These are phyloP conservation scores for Tangara arthus DNA, from an alignment of 2,797 vertebrate genomes.

Conservation along the genomic window DNA sequence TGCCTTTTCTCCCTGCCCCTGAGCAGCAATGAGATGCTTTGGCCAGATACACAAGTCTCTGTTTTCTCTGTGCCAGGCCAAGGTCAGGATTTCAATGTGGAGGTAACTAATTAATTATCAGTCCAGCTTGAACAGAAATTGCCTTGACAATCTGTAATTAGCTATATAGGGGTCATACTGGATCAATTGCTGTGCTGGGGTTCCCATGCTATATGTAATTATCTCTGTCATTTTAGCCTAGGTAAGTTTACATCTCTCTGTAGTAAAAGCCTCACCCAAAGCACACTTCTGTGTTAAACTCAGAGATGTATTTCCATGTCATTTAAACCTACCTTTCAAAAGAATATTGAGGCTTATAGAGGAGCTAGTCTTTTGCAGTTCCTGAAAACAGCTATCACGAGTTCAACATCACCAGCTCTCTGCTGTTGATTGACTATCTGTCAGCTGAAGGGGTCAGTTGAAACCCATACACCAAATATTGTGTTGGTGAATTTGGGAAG, in stretches of 20 bases:
- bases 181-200: background rate
- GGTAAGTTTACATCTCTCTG: background rate
- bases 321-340: background rate
- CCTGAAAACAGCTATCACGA: background rate
- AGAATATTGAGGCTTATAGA: background rate
- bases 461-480: background rate
- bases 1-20: background rate
- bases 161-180: background rate
- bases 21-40: background rate
- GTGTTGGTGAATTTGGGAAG: background rate
- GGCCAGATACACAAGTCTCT: background rate
- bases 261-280: background rate
- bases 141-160: conserved; percentile 21
- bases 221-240: background rate
- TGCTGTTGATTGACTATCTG: background rate
- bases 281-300: background rate
- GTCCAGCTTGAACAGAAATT: background rate
- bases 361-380: background rate
- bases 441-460: background rate
- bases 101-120: background rate
- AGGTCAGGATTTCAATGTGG: background rate
- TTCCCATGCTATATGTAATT: background rate
- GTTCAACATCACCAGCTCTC: background rate
- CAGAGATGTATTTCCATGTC: background rate
- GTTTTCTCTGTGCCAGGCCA: background rate